phyloP scores from a whole-genome alignment of 2,888 invertebrate species.

The Apoda limacodes region DNA sequence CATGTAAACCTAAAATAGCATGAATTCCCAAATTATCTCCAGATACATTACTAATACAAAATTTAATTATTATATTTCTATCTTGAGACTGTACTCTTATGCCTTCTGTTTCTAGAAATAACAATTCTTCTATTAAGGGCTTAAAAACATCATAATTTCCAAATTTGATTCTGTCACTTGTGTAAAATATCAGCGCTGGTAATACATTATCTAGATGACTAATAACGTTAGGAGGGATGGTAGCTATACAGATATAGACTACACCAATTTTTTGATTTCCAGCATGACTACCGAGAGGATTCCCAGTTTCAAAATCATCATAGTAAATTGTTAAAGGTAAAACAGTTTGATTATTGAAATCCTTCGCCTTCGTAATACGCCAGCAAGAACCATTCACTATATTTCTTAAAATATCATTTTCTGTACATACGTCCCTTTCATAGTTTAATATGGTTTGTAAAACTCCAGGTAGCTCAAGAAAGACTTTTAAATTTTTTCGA shows the following conservation, averaged over 20 bases:
- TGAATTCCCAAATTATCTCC: constrained; percentile 27
- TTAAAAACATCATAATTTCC: constrained; percentile 7
- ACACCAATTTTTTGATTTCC: constrained; percentile 23
- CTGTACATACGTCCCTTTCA: background rate
- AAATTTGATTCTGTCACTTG: constrained; percentile 10
- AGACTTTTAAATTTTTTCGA: background rate
- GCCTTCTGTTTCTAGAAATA: constrained; percentile 5
- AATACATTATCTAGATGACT: constrained; percentile 19
- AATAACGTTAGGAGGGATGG: constrained; percentile 19
- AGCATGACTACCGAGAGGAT: constrained; percentile 23
- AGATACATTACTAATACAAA: constrained; percentile 17
- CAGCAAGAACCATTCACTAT: background rate
- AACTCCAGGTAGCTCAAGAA: background rate
- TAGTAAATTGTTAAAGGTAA: constrained; percentile 19
- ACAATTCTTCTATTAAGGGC: constrained; percentile 18
- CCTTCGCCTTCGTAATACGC: background rate
- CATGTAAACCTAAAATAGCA: constrained; percentile 21
- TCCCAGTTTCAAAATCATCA: constrained; percentile 25
- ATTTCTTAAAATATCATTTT: background rate
- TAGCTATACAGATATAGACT: constrained; percentile 20
- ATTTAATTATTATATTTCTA: constrained; percentile 9
- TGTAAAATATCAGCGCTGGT: constrained; percentile 15
- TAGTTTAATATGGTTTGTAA: background rate
- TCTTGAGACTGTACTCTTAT: background rate
- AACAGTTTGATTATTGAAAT: constrained; percentile 1